A percentile compares a stretch with the other conserved stretches of the same genome.
Conservation (phyloP, 2,113 vertebrate species). For the Xiphophorus hellerii region DNA sequence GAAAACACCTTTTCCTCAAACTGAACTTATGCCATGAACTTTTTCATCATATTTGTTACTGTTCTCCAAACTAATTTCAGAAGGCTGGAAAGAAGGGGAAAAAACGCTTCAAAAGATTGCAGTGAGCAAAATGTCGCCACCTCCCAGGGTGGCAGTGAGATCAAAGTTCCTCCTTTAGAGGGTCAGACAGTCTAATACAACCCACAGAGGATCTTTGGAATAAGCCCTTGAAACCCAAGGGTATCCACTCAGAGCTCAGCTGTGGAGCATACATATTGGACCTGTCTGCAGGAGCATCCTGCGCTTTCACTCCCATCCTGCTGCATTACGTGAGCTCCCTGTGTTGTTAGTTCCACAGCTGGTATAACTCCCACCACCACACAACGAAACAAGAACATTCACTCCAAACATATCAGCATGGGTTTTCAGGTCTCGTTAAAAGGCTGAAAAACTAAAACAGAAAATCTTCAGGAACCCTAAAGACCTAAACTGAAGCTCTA, state of each 20-base stretch:
- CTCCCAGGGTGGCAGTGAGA: slow-evolving; percentile 50
- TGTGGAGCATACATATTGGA: slow-evolving; percentile 3
- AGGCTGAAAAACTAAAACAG: not conserved
- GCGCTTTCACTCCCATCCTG: slow-evolving; percentile 4
- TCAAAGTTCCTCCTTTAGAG: slow-evolving; percentile 57
- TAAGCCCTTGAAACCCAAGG: slow-evolving; percentile 27
- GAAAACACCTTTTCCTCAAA: not conserved
- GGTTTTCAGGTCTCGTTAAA: not conserved
- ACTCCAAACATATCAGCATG: not conserved
- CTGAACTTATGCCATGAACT: not conserved
- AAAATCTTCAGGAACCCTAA: not conserved
- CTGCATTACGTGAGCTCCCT: not conserved
- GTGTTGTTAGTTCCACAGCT: not conserved
- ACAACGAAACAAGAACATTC: not conserved
- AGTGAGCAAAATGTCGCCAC: slow-evolving; percentile 57
- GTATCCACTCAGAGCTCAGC: slow-evolving; percentile 33
- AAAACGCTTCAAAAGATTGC: slow-evolving; percentile 46
- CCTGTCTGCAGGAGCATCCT: not conserved
- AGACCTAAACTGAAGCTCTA: not conserved
- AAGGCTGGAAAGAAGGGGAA: slow-evolving; percentile 8
- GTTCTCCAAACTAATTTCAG: slow-evolving; percentile 6
- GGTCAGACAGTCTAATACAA: slow-evolving; percentile 48
- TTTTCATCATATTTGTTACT: not conserved
- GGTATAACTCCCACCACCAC: not conserved
- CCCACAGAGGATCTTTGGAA: slow-evolving; percentile 48